Evolutionary conservation across 2,113 vertebrate genomes (phyloP), one percentile per base, ranked within the genome.

Genomic region (Phrynocephalus versicolor): DNA sequence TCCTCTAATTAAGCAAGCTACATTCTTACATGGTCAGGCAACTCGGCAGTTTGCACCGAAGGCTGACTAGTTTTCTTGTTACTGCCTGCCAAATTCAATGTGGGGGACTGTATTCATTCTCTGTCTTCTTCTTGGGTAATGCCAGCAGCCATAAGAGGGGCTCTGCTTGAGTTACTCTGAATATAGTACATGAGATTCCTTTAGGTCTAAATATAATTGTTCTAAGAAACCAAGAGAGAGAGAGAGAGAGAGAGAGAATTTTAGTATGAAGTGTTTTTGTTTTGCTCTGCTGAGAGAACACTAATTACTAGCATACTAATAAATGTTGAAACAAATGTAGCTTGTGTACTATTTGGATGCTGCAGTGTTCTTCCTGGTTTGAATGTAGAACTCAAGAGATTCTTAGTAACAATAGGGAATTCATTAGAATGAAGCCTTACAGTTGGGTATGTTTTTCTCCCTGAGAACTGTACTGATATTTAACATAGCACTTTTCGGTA

Each of bases 281-380:
- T 79, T 70, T 57, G 19, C 77, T 74, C 27, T 67, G 45, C 45
- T 65, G 81, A 83, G 75, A 84, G 76, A 84, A 84, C 69, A 41
- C 76, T 80, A 84, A 88, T 82, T 87, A 82, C 64, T 35, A 62
- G 64, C 80, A 62, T 83, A 23, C 37, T 62, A 45, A 71, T 78
- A 87, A 76, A 70, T 7, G 21, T 60, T 19, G 57, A 78, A 87
- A 73, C 41, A 83, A 83, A 80, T 3, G 39, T n/a, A 80, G 69
- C 82, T 80, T 80, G 35, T 84, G 58, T 79, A 74, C 27, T 30
- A 67, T 62, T 84, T 65, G 21, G 60, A 80, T 69, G 33, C 27
- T 80, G 45, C 41, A 80, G 41, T 74, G 67, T 67, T 55, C 33
- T 57, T 30, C 10, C 27, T 27, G 3, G 23, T 71, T 37, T 39